A percentile compares a stretch with the other conserved stretches of the same genome.
phyloP scores from a whole-genome alignment of 2,113 vertebrate species.

The Ahaetulla prasina region DNA sequence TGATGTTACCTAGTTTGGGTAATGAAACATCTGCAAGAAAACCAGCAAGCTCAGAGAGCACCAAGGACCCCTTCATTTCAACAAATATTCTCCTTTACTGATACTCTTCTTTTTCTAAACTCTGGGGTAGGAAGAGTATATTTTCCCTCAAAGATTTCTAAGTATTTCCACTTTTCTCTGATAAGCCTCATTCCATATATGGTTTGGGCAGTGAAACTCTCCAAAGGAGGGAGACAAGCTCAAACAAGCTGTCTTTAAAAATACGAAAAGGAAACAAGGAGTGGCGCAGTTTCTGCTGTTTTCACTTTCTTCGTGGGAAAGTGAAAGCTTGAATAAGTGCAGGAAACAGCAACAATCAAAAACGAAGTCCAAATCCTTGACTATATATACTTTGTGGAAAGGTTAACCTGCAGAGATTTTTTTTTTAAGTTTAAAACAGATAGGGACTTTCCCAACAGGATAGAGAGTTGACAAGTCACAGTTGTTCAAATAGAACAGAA shows the following conservation, averaged over 20 bases:
- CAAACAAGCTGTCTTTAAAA: background rate
- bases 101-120: background rate
- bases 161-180: background rate
- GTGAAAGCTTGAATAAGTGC: background rate
- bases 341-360: background rate
- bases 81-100: too few species aligned
- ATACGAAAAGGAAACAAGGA: background rate
- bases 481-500: background rate
- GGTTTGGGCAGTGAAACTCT: background rate
- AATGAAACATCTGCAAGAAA: too few species aligned
- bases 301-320: background rate
- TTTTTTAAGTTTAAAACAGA: background rate
- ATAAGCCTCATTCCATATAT: background rate
- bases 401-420: background rate
- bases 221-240: background rate
- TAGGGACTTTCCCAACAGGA: background rate
- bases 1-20: too few species aligned
- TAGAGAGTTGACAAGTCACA: background rate
- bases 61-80: too few species aligned
- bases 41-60: too few species aligned
- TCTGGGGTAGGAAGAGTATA: background rate
- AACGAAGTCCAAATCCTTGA: background rate
- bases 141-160: background rate
- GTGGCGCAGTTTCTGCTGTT: background rate
- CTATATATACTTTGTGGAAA: background rate